These are phyloP conservation scores for Harpagifer antarcticus DNA, from an alignment of 2,797 vertebrate species.

Conservation along the genomic window DNA sequence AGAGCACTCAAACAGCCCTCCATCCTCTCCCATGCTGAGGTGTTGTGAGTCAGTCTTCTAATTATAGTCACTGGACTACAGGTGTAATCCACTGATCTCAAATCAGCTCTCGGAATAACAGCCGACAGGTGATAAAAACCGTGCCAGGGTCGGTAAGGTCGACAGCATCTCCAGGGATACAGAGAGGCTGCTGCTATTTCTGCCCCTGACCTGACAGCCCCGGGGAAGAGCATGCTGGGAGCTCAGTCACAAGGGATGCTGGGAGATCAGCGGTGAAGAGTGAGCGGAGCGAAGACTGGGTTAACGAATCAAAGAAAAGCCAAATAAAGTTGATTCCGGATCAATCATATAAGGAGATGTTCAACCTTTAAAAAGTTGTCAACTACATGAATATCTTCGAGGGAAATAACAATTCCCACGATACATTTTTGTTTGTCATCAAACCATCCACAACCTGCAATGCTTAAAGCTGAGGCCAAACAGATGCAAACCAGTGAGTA, in stretches of 20 bases:
- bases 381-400: too few species aligned
- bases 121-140: slow-evolving; percentile 67
- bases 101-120: slow-evolving; percentile 55
- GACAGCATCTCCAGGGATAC: slow-evolving; percentile 55
- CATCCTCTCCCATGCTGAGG: slow-evolving; percentile 35
- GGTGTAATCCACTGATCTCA: slow-evolving; percentile 67
- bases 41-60: slow-evolving; percentile 67
- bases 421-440: background rate
- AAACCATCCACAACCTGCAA: background rate
- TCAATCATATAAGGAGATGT: slow-evolving; percentile 3
- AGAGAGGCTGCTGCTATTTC: slow-evolving; percentile 71
- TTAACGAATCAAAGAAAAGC: slow-evolving; percentile 35
- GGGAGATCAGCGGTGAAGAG: slow-evolving; percentile 62
- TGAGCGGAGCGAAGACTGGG: slow-evolving; percentile 24
- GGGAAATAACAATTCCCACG: background rate
- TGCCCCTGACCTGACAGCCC: slow-evolving; percentile 67
- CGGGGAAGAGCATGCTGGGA: slow-evolving; percentile 44
- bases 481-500: background rate
- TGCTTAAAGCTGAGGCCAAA: background rate
- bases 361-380: too few species aligned
- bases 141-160: slow-evolving; percentile 55
- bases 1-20: slow-evolving; percentile 32
- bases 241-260: slow-evolving; percentile 73
- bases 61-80: slow-evolving; percentile 67
- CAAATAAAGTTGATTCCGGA: slow-evolving; percentile 9